Base-by-base conservation (phyloP, 1,140 invertebrate genomes). In the Popillia japonica region DNA sequence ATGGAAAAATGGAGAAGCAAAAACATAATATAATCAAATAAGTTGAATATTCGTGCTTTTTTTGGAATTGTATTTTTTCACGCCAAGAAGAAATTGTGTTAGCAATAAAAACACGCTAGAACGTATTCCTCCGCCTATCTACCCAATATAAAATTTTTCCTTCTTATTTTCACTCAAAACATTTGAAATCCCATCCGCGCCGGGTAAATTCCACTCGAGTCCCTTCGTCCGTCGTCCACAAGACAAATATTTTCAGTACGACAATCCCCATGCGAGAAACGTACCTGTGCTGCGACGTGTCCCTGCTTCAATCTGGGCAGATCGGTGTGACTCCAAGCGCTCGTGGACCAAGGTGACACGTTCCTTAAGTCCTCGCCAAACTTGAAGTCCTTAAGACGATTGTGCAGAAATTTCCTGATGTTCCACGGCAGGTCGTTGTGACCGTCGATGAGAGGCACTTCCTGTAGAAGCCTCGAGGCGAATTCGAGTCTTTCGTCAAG, bases 381-480 rank as follows among this genome's bases (percentile, higher is more conserved):
- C 88, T 94, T 93, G 84, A 96, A 94, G 83, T 93, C 92, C 83
- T 93, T 92, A 75, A 96, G 90, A 86, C 94, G 93, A 87, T 97
- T 97, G 86, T 96, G 93, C 81, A 95, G 89, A 85, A 95, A 95
- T 85, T 94, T 94, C 81, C 95, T 89, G 85, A 96, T 95, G 87
- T 96, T 96, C 93, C 94, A 96, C 0, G 96, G 94, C 78, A 98
- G 87, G 84, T 98, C 96, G 87, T 98, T 97, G 89, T 97, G 96
- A 79, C 95, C 96, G 88, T 92, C 88, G 83, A 92, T 89, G 78
- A 92, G 89, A 78, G 91, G 91, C 76, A 91, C 90, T 87, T 91
- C 90, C 83, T 92, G 90, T 59, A 92, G 85, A 72, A 83, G 87
- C 72, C 90, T 87, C 20, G 90, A 88, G 1, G 91, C 91, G 41